A percentile compares a stretch with the other conserved stretches of the same genome.
Evolutionary conservation across 2,113 vertebrate species (phyloP).

Genomic region (Elgaria multicarinata): DNA sequence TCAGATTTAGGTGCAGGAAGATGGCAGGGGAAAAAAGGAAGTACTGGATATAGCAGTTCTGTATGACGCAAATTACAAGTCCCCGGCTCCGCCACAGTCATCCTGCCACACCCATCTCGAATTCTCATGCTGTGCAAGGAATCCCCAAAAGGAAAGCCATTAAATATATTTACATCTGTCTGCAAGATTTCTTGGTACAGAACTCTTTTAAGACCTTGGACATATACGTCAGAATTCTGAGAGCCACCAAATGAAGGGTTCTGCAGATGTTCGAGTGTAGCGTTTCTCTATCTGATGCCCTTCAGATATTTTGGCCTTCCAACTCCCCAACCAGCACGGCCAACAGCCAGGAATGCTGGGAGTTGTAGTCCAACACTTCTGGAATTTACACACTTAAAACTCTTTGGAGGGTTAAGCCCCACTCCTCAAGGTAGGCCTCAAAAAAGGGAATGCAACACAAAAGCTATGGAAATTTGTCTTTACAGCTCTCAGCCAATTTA

Average conservation of each 20-base stretch:
- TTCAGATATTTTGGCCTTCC: too few species aligned
- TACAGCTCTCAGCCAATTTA: background rate
- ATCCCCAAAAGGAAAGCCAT: background rate
- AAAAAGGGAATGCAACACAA: background rate
- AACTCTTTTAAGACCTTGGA: background rate
- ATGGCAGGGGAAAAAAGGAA: background rate
- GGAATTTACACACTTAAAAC: too few species aligned
- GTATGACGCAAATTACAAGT: background rate
- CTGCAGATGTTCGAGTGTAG: background rate
- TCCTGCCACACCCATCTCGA: background rate
- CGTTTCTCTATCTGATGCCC: too few species aligned
- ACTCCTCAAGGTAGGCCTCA: background rate
- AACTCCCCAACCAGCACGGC: too few species aligned
- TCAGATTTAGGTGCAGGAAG: background rate
- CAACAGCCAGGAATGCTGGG: too few species aligned
- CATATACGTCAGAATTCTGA: too few species aligned
- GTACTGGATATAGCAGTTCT: too few species aligned
- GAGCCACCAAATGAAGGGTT: background rate
- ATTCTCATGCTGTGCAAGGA: background rate
- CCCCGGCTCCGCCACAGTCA: background rate
- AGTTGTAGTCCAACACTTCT: too few species aligned
- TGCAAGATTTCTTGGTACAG: background rate
- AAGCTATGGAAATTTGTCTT: background rate
- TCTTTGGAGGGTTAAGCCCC: background rate
- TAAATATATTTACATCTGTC: background rate